These are phyloP conservation scores for Drosophila cardini DNA, from an alignment of 1,140 invertebrate species.

Conservation along the genomic window DNA sequence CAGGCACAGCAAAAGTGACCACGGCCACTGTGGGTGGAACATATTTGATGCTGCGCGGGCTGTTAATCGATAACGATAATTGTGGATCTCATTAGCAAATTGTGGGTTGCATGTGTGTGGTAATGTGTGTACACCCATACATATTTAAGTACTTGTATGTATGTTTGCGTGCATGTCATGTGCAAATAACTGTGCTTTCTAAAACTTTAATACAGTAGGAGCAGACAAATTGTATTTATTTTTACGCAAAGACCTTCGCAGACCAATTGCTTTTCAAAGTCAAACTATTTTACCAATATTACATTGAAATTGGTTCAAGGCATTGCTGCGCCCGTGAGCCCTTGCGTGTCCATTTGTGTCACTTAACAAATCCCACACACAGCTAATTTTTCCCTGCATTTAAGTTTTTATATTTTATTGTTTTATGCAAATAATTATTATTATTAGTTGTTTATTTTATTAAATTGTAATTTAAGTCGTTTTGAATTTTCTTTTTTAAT, in stretches of 20 bases:
- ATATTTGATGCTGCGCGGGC: conserved; percentile 53
- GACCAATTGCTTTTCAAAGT: conserved; percentile 18
- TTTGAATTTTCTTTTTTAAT: too few species aligned
- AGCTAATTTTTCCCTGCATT: too few species aligned
- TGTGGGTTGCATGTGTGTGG: not conserved
- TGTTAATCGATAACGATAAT: conserved; percentile 31
- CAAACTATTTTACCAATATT: conserved; percentile 8
- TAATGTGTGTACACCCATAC: not conserved
- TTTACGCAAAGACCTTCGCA: conserved; percentile 1
- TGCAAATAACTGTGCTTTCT: too few species aligned
- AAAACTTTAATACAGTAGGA: not conserved
- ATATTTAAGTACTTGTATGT: not conserved
- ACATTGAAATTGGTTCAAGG: conserved; percentile 41
- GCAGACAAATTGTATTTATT: not conserved
- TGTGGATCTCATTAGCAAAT: not conserved
- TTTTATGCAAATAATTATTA: too few species aligned
- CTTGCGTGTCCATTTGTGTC: conserved; percentile 17
- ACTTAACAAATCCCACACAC: conserved; percentile 5
- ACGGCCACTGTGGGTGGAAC: conserved; percentile 27
- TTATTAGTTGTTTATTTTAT: too few species aligned
- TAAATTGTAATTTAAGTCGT: too few species aligned
- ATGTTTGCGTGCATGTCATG: not conserved
- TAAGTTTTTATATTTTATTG: too few species aligned
- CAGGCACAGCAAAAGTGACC: conserved; percentile 34
- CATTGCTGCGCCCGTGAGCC: conserved; percentile 13